phyloP scores from a whole-genome alignment of 2,113 vertebrate genomes.

The Coreoperca whiteheadi region DNA sequence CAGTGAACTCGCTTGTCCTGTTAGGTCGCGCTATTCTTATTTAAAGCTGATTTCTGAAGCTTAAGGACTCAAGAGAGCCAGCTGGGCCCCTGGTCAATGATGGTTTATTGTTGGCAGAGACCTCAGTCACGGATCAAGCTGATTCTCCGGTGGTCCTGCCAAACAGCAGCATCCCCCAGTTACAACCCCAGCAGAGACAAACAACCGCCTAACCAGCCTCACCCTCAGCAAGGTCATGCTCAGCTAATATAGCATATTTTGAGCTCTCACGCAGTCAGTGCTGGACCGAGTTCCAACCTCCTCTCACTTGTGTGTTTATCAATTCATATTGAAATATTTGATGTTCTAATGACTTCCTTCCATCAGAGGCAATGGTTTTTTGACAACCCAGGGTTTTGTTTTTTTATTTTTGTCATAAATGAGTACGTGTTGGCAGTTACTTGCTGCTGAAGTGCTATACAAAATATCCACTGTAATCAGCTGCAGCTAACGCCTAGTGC shows the following conservation, averaged over 20 bases:
- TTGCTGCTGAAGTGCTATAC: slow-evolving; percentile 2
- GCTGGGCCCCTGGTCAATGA: slow-evolving; percentile 8
- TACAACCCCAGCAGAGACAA: slow-evolving; percentile 5
- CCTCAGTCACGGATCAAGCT: not conserved
- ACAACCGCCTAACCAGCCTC: slow-evolving; percentile 19
- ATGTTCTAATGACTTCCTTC: not conserved
- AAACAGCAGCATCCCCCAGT: slow-evolving; percentile 21
- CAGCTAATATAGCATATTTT: not conserved
- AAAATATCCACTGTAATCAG: slow-evolving; percentile 23
- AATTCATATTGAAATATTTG: not conserved
- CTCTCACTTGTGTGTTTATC: not conserved
- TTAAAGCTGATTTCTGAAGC: not conserved
- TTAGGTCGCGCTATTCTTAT: not conserved
- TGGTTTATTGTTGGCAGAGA: slow-evolving; percentile 9
- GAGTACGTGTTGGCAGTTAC: slow-evolving; percentile 25
- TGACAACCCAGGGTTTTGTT: not conserved
- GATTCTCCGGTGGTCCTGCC: slow-evolving; percentile 17
- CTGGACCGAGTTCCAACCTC: not conserved
- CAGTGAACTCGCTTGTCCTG: not conserved
- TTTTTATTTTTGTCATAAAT: not conserved
- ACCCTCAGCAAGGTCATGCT: slow-evolving; percentile 22
- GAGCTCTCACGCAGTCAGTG: not conserved
- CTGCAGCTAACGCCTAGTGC: too few relatives aligned
- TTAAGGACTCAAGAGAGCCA: not conserved
- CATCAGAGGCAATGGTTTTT: not conserved